Evolutionary conservation across 1,140 invertebrate genomes (phyloP).

Genomic region (Eulimnadia texana): DNA sequence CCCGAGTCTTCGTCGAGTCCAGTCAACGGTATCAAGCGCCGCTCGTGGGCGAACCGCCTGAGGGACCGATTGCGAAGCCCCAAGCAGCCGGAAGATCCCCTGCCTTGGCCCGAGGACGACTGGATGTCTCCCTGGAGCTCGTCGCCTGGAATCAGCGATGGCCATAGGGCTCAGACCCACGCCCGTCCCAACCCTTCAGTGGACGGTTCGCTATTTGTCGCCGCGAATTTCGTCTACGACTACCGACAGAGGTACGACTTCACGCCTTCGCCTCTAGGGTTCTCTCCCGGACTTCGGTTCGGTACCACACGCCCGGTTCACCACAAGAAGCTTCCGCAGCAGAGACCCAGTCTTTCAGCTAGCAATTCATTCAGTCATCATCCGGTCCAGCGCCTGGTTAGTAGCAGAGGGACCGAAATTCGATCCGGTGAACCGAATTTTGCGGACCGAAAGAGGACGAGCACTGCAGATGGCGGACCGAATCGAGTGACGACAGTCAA

Average conservation of each 20-base stretch:
- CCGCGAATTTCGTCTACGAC: constrained; percentile 9
- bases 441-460: no score
- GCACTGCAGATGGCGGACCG: no score
- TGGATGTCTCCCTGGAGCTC: neutral
- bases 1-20: neutral
- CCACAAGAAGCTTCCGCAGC: neutral
- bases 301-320: neutral
- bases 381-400: neutral
- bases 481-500: no score
- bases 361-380: neutral
- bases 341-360: neutral
- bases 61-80: neutral
- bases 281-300: neutral
- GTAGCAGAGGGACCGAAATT: neutral
- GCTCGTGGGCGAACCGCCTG: neutral
- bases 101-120: neutral
- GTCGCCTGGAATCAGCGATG: neutral
- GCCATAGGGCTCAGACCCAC: neutral
- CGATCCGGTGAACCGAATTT: no score
- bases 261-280: neutral
- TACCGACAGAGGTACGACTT: constrained; percentile 7
- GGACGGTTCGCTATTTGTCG: constrained; percentile 2
- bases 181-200: neutral
- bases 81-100: neutral
- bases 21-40: neutral